These are phyloP conservation scores for Chrysomallon squamiferum DNA, from an alignment of 1,140 invertebrate genomes.

Conservation along the genomic window DNA sequence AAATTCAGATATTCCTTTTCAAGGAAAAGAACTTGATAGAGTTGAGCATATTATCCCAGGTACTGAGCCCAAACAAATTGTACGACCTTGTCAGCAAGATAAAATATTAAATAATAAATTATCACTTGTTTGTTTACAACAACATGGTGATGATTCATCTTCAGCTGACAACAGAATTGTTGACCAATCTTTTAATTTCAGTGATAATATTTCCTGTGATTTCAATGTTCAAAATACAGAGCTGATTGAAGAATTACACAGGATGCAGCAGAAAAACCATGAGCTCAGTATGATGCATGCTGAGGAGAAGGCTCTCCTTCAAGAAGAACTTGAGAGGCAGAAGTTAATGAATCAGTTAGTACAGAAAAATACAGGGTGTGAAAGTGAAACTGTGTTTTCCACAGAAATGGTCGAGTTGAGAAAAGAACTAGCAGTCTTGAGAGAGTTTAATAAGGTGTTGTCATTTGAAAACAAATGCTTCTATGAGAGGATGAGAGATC, in stretches of 20 bases:
- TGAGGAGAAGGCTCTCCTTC: conserved; percentile 47
- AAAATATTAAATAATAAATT: too few relatives aligned
- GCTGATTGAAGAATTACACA: conserved; percentile 44
- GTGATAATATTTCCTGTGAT: too few relatives aligned
- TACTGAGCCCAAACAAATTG: too few relatives aligned
- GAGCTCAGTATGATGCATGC: conserved; percentile 51
- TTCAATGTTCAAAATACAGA: conserved; percentile 10
- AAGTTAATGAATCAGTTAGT: conserved; percentile 11
- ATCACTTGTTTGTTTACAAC: too few relatives aligned
- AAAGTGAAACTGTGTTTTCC: conserved; percentile 6
- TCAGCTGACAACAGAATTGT: too few relatives aligned
- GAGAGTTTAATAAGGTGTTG: conserved; percentile 43
- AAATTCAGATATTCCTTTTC: too few relatives aligned
- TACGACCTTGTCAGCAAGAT: too few relatives aligned
- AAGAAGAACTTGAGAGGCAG: conserved; percentile 46
- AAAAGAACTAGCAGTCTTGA: conserved; percentile 32
- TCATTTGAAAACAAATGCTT: conserved; percentile 42
- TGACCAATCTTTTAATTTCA: too few relatives aligned
- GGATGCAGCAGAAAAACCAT: conserved; percentile 36
- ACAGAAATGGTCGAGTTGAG: conserved; percentile 28
- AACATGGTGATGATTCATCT: too few relatives aligned
- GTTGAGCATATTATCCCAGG: too few relatives aligned
- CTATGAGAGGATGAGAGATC: conserved; percentile 40
- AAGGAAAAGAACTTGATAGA: too few relatives aligned
- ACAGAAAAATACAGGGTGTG: conserved; percentile 4